Base-by-base conservation (phyloP, 2,113 vertebrate species). In the Lophura nycthemera region DNA sequence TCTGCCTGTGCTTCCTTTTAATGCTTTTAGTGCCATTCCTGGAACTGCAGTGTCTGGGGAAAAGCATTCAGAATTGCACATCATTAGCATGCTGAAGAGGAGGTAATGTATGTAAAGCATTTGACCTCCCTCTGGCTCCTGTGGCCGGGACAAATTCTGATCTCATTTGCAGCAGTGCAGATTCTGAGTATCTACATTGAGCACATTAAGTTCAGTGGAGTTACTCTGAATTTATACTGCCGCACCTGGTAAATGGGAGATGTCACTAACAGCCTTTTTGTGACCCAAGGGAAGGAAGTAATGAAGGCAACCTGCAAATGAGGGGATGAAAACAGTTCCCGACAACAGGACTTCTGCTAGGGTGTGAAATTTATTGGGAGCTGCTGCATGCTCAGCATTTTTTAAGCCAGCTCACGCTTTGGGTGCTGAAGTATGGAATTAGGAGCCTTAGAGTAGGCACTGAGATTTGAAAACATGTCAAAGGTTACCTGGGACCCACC, bases 141-240 rank as follows among this genome's bases (percentile, higher is more conserved):
- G 71, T 21, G 88, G 8, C 92, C 48, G 75, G 72, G 54, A 94
- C 78, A 81, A 89, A 77, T 81, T 73, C 93, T 80, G 71, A 77
- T 89, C 82, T 94, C 90, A 56, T 92, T 86, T 90, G 71, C 93
- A 34, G 66, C 89, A 12, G 3, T 0, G 3, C 82, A 86, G 92
- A 91, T 66, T 75, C 75, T 29, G 85, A 66, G 56, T 18, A n/a
- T 56, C 90, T 19, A 5, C 25, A 19, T 54, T 85, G 88, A 92
- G 72, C 90, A 66, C 75, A 34, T 91, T 79, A 92, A 89, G 77
- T 88, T 91, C 34, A 86, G 92, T 74, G 75, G 88, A 94, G 92
- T 92, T 86, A 24, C 92, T 80, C 59, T 45, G 72, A 48, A 78
- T 88, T 95, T 91, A 45, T 67, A 18, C 32, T 15, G 2, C 75